Evolutionary conservation across 1,140 invertebrate genomes (phyloP), one percentile per base, ranked within the genome.

Genomic region (Drosophila bipectinata): DNA sequence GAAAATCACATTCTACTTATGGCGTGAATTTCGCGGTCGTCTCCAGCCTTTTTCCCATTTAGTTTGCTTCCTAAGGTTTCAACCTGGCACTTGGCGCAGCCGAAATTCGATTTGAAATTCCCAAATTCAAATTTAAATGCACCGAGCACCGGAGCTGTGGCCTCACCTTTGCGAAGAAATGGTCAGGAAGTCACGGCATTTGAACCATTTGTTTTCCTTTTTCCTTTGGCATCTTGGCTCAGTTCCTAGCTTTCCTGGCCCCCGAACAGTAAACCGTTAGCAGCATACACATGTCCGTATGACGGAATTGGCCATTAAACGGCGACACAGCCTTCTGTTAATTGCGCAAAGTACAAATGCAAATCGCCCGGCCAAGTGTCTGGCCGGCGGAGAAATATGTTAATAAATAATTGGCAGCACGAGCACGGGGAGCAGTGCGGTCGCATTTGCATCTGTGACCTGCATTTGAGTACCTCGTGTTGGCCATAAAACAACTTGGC

Each of bases 111-210:
- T 79, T 82, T 85, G 78, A 74, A 79, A 88, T 87, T 77, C 83
- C 64, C 83, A 87, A 87, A 87, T 88, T 87, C 73, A 89, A 91
- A 91, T 91, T 89, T 84, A 90, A 90, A 89, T 90, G 66, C 83
- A 87, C 66, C 59, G 41, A 41, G 39, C 39, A 14, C 51, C 52
- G 72, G 26, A 51, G 24, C 41, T 32, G 9, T 41, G 52, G 32
- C 41, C 44, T 47, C 18, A 47, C 44, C 44, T 47, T 24, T 47
- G 44, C 32, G 30, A 64, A 72, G 72, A 71, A 81, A 81, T 81
- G 75, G 81, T 63, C 81, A 87, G 81, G 78, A 85, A 85, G 82
- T 85, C 82, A 85, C 82, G 82, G 78, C 82, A 85, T 74, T 84
- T 87, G 82, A 75, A 87, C 82, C 81, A 85, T 85, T 85, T 85